phyloP scores from a whole-genome alignment of 2,797 vertebrate species.

The Mormyrus hasselquistii region DNA sequence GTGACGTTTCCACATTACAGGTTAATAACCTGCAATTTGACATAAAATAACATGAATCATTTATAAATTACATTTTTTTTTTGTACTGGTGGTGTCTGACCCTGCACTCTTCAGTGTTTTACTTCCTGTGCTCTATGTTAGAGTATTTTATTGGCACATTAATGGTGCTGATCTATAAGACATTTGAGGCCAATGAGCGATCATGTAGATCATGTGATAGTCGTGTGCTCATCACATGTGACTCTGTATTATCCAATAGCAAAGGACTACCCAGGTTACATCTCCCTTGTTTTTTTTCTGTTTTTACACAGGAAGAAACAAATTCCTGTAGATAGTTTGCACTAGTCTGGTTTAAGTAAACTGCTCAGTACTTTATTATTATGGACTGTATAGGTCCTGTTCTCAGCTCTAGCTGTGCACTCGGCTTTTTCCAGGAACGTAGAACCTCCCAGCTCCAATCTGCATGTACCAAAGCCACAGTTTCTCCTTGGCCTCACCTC shows the following conservation, averaged over 20 bases:
- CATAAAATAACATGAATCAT: neutral
- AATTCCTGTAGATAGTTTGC: constrained; percentile 4
- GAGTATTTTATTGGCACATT: constrained; percentile 87
- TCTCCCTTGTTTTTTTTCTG: neutral
- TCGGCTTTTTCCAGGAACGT: neutral
- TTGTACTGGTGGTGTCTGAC: neutral
- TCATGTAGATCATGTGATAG: neutral
- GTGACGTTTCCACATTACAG: neutral
- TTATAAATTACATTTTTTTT: neutral
- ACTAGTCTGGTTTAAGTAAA: neutral
- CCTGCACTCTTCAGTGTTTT: neutral
- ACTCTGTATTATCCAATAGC: neutral
- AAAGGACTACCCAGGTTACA: neutral
- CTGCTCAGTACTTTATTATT: neutral
- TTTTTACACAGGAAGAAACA: neutral
- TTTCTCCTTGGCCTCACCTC: neutral
- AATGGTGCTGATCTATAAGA: constrained; percentile 68
- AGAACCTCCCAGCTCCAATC: neutral
- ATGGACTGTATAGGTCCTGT: neutral
- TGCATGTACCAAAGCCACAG: constrained; percentile 8
- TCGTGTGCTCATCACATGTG: neutral
- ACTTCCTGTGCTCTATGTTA: constrained; percentile 90
- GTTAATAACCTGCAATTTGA: neutral
- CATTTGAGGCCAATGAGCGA: constrained; percentile 21
- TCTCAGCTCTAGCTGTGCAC: neutral